Conservation (phyloP, 2,797 vertebrate genomes). For the Sphenopsis melanotis region DNA sequence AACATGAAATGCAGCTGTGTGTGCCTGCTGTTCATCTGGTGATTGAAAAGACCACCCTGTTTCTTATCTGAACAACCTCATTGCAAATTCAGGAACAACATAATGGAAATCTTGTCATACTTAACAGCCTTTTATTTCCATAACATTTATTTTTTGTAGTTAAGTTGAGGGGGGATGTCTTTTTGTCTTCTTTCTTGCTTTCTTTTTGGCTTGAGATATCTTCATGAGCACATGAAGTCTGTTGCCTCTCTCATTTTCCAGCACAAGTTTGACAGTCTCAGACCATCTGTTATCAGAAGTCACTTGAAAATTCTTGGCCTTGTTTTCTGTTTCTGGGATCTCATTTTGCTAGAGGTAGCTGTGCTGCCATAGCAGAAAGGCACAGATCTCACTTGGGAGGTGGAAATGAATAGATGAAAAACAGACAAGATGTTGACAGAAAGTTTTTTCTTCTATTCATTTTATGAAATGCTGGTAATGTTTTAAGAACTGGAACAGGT, state of each 20-base stretch:
- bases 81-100: neutral
- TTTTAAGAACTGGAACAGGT: neutral
- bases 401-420: neutral
- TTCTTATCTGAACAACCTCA: neutral
- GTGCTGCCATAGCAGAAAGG: neutral
- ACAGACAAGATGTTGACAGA: neutral
- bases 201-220: neutral
- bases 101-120: neutral
- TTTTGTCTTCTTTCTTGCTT: neutral
- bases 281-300: neutral
- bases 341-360: neutral
- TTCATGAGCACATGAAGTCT: neutral
- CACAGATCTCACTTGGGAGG: neutral
- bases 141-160: neutral
- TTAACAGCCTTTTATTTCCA: neutral
- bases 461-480: neutral
- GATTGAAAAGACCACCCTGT: neutral
- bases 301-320: slow-evolving; percentile 15
- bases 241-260: neutral
- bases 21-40: neutral
- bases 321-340: neutral
- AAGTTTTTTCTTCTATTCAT: neutral
- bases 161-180: neutral
- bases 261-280: neutral
- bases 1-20: neutral